These are phyloP conservation scores for Pseudococcus jackbeardsleyi DNA, from an alignment of 2,888 invertebrate species.

Conservation along the genomic window DNA sequence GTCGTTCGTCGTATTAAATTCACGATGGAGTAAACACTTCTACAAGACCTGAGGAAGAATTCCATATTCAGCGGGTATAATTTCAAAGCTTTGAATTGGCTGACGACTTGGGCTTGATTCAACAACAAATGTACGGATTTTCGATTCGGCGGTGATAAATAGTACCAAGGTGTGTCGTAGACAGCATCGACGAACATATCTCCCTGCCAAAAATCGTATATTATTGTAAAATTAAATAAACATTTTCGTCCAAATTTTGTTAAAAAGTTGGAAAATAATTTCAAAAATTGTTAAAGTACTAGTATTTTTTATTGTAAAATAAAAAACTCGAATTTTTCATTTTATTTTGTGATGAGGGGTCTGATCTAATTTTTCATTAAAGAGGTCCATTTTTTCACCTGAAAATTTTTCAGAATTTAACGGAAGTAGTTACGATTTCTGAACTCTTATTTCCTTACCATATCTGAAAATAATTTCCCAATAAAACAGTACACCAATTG, in stretches of 20 bases:
- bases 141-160: neutral
- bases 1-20: slow-evolving; percentile 1
- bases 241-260: too few species aligned
- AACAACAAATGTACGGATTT: neutral
- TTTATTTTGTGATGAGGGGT: too few species aligned
- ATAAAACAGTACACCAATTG: neutral
- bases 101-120: neutral
- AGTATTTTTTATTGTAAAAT: too few species aligned
- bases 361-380: too few species aligned
- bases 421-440: too few species aligned
- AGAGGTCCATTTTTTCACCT: too few species aligned
- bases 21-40: neutral
- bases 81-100: neutral
- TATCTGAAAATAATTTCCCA: slow-evolving; percentile 1
- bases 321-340: too few species aligned
- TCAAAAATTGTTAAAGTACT: too few species aligned
- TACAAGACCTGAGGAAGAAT: neutral
- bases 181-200: neutral
- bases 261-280: too few species aligned
- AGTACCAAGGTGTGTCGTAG: slow-evolving; percentile 13
- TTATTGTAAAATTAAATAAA: neutral
- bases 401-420: too few species aligned
- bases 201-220: neutral
- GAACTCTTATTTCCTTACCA: slow-evolving; percentile 19
- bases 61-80: neutral